Base-by-base conservation (phyloP, 2,888 invertebrate species). In the Rapana venosa region DNA sequence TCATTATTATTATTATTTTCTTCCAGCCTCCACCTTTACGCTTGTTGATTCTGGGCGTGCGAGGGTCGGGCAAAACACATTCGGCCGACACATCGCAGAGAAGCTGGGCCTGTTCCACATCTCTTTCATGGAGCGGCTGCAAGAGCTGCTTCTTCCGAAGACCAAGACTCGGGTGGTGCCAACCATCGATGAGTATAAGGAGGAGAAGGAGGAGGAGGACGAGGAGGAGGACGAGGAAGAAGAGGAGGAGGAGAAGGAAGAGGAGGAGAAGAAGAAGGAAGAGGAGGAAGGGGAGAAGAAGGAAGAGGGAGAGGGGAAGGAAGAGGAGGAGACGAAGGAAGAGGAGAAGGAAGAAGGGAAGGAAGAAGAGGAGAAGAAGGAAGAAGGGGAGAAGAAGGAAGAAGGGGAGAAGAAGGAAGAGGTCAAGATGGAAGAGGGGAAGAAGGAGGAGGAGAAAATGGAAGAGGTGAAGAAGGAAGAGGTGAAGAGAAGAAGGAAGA, bases 71-170 rank as follows among this genome's bases (percentile, higher is more conserved):
- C 47, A 96, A 96, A 92, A 94, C 0, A 89, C 95, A 11, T 95
- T 96, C 92, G 96, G 96, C 0, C 92, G 95, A 32, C 92, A 95
- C 61, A 93, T 96, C 87, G 96, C 96, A 56, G 93, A 94, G 87
- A 96, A 96, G 90, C 92, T 95, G 35, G 95, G 95, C 5, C 90
- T 96, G n/a, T 96, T 96, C 94, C 96, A 96, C 93, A 96, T 96
- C 84, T 94, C 95, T 86, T 96, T 96, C 94, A 93, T 94, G 89
- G 96, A 96, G 89, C 91, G 95, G 32, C 94, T 96, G n/a, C 96
- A 96, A 91, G 96, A 96, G 90, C 92, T 96, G 83, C 94, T 96
- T 87, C 94, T 96, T 88, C 93, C 93, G 56, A 96, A 96, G 92
- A 96, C 96, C 26, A 95, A 95, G 92, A 95, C 94, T 91, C 95